Conservation (phyloP, 2,797 vertebrate genomes). For the Tarsius wallacei region DNA sequence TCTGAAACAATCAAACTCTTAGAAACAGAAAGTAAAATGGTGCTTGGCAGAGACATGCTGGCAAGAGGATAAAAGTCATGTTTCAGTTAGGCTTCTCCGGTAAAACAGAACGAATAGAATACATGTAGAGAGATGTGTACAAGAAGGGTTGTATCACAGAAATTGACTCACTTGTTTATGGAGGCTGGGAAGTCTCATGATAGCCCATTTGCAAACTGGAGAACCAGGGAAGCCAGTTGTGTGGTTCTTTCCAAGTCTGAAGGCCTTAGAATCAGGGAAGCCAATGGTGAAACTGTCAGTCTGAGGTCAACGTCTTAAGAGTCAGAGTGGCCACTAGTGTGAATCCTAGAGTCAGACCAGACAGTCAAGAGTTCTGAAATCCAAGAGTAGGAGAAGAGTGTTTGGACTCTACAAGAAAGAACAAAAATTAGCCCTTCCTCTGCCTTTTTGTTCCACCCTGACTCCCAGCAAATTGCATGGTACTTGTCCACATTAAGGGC, state of each 20-base stretch:
- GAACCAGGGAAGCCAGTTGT: too few relatives aligned
- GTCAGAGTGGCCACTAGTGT: not conserved
- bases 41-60: not conserved
- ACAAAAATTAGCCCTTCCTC: too few relatives aligned
- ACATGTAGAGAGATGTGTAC: not conserved
- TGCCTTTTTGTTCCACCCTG: not conserved
- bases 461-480: not conserved
- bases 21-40: not conserved
- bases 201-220: not conserved
- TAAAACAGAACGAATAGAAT: not conserved
- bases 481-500: not conserved
- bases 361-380: not conserved
- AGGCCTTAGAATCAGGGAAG: not conserved
- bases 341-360: not conserved
- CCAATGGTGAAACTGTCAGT: not conserved
- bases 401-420: not conserved
- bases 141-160: not conserved
- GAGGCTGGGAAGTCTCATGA: not conserved
- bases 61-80: not conserved
- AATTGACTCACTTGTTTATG: not conserved
- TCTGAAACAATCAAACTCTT: not conserved
- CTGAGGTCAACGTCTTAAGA: too few relatives aligned
- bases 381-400: not conserved
- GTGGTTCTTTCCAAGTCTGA: not conserved
- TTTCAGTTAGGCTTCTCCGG: not conserved